Evolutionary conservation across 2,888 invertebrate genomes (phyloP).

Genomic region (Lamproptera curius): DNA sequence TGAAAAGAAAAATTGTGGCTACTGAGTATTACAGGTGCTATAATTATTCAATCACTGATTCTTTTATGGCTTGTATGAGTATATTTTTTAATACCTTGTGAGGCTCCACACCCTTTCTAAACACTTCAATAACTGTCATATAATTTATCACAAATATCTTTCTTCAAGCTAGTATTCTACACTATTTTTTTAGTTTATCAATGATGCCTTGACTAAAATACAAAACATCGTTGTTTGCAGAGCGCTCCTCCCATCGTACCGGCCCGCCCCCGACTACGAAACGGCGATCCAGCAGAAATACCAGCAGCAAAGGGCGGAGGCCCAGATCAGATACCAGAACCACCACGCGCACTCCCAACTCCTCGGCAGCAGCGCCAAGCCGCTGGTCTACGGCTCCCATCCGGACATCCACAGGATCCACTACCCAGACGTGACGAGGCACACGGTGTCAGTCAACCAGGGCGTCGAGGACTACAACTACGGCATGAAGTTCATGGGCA

Average conservation of each 20-base stretch:
- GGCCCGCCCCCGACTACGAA: constrained; percentile 97
- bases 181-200: too few species aligned
- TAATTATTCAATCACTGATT: too few species aligned
- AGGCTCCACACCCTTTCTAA: too few species aligned
- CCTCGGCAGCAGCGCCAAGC: constrained; percentile 41
- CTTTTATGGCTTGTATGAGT: too few species aligned
- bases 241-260: constrained; percentile 88
- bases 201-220: too few species aligned
- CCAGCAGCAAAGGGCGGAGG: constrained; percentile 67
- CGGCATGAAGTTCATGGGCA: constrained; percentile 51
- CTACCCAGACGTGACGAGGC: constrained; percentile 82
- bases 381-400: constrained; percentile 82
- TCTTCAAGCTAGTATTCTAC: too few species aligned
- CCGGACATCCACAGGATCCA: constrained; percentile 84
- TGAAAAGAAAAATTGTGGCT: too few species aligned
- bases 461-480: constrained; percentile 56
- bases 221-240: constrained; percentile 66
- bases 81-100: too few species aligned
- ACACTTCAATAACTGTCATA: too few species aligned
- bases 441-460: constrained; percentile 54
- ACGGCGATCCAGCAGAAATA: constrained; percentile 94
- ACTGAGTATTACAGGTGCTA: too few species aligned
- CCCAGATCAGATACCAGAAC: constrained; percentile 58
- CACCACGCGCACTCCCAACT: constrained; percentile 49
- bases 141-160: too few species aligned